These are phyloP conservation scores for Lamprotornis superbus DNA, from an alignment of 2,113 vertebrate genomes.

Conservation along the genomic window DNA sequence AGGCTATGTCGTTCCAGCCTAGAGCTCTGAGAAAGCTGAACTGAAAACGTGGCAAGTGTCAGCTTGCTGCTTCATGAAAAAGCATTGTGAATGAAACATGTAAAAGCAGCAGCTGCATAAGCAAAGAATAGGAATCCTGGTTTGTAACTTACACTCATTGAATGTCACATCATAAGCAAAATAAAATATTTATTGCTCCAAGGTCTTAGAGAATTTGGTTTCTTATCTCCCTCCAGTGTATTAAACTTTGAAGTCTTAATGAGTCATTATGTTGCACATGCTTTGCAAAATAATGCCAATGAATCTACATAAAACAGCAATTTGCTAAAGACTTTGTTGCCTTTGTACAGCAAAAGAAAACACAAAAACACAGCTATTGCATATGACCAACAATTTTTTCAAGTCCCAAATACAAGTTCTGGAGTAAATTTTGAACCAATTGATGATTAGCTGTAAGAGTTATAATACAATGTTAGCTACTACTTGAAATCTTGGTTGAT, in stretches of 20 bases:
- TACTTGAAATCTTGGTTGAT: not conserved
- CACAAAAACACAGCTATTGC: not conserved
- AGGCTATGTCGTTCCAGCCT: conserved; percentile 22
- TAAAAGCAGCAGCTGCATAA: conserved; percentile 53
- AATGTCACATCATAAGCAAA: conserved; percentile 31
- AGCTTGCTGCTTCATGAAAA: conserved; percentile 54
- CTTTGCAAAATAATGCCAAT: not conserved
- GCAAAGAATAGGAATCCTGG: conserved; percentile 44
- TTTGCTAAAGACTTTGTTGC: conserved; percentile 19
- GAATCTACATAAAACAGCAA: not conserved
- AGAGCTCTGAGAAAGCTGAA: conserved; percentile 49
- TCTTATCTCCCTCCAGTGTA: conserved; percentile 9
- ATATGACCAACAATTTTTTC: not conserved
- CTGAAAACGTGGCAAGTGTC: conserved; percentile 41
- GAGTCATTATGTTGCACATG: not conserved
- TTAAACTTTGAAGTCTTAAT: not conserved
- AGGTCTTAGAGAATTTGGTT: not conserved
- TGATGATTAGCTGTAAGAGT: not conserved
- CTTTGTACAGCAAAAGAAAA: not conserved
- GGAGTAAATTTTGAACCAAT: not conserved
- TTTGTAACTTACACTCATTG: conserved; percentile 36
- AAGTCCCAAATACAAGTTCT: not conserved
- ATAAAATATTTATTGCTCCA: conserved; percentile 27
- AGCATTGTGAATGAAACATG: conserved; percentile 61
- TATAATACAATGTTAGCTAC: not conserved